Percentiles rank a stretch among this genome's conserved stretches.
phyloP scores from a whole-genome alignment of 2,113 vertebrate genomes.

The Petroica traversi region DNA sequence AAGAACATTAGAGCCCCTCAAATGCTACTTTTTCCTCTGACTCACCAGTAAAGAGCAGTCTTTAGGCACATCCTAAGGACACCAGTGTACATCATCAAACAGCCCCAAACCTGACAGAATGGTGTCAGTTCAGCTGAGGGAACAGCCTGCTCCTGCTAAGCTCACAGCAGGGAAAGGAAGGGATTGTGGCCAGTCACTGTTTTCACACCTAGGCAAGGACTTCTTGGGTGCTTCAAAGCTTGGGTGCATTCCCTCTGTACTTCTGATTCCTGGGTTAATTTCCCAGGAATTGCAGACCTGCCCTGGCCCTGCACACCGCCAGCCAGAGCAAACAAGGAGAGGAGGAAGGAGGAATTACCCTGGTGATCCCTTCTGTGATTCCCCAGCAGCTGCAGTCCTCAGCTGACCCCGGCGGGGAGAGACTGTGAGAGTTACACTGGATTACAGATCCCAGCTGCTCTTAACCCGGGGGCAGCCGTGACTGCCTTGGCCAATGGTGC shows the following conservation, averaged over 20 bases:
- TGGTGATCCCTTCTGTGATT: slow-evolving; percentile 44
- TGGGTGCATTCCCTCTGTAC: neutral
- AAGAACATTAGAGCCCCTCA: neutral
- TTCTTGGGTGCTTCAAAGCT: neutral
- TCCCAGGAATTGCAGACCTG: neutral
- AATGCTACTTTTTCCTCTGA: neutral
- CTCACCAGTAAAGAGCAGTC: neutral
- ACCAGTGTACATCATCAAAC: neutral
- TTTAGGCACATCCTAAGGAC: slow-evolving; percentile 25
- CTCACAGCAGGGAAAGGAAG: neutral
- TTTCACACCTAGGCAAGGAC: neutral
- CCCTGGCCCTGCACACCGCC: rapidly evolving
- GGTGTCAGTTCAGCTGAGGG: slow-evolving; percentile 40
- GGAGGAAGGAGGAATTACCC: slow-evolving; percentile 45
- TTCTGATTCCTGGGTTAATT: neutral
- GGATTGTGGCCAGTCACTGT: neutral
- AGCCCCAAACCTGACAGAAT: slow-evolving; percentile 12
- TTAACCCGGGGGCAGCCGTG: neutral
- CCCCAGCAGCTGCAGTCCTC: slow-evolving; percentile 46
- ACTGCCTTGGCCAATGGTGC: neutral
- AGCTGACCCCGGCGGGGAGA: slow-evolving; percentile 28
- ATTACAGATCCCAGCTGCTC: slow-evolving; percentile 43
- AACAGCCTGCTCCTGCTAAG: slow-evolving; percentile 1
- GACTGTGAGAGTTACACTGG: slow-evolving; percentile 18
- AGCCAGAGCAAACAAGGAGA: neutral